Evolutionary conservation across 2,113 vertebrate genomes (phyloP), one percentile per base, ranked within the genome.

Genomic region (Morone saxatilis): DNA sequence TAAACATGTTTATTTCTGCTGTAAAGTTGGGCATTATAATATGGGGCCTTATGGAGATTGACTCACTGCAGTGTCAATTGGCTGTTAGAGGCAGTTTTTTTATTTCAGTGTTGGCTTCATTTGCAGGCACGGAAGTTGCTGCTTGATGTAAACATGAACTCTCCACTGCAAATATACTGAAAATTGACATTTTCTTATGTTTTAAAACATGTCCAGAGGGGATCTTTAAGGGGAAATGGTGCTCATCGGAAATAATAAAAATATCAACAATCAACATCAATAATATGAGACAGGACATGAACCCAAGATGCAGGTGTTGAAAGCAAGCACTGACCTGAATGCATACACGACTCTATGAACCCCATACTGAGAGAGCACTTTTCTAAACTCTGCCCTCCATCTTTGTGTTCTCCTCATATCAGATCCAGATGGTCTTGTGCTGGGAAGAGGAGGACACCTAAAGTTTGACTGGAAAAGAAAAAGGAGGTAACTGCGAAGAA

Each of bases 371-470:
- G n/a, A 57, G 20, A 25, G 54, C n/a, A 50, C 31, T 57, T 76
- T 79, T 16, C 12, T 40, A 17, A 40, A 31, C 45, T 47, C 25
- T 65, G 43, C 25, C 59, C 14, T 61, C 20, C 65, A 36, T 76
- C 74, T 86, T 69, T 86, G 81, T 89, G 82, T 91, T 61, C 72
- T 77, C 71, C 40, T 50, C 69, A 83, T 82, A 90, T 83, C 76
- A 20, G 83, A 80, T 84, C 61, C 62, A 77, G 85, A 92, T 78
- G 78, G 65, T 12, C 45, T 50, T 57, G 10, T 2, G 25, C 20
- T 66, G 54, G 62, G 78, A 68, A 60, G 2, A 51, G 62, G 69
- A 79, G 72, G 78, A 72, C 65, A 61, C 8, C 54, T 6, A 19
- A 56, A 59, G 57, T 22, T 5, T 41, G 57, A 89, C 54, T 0